Percentiles rank a stretch among this genome's conserved stretches.
Evolutionary conservation across 2,113 vertebrate species (phyloP).

Genomic region (Conger conger): DNA sequence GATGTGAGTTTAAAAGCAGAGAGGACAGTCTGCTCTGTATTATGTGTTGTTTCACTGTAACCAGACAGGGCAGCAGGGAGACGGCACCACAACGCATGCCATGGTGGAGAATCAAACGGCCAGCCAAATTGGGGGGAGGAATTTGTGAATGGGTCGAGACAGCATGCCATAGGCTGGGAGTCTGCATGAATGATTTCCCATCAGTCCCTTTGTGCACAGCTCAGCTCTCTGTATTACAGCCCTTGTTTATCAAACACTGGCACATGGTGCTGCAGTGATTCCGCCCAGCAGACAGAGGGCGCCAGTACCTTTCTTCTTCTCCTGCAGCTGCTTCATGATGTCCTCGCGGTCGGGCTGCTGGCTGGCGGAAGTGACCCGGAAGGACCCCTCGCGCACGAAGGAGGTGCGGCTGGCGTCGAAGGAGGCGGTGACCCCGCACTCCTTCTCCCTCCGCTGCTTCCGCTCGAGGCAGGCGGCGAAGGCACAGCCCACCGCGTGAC

Average conservation of each 20-base stretch:
- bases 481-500: conserved; percentile 89
- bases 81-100: too few relatives aligned
- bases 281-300: conserved; percentile 5
- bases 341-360: conserved; percentile 72
- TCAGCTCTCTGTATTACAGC: background rate
- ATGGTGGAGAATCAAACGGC: too few relatives aligned
- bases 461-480: conserved; percentile 89
- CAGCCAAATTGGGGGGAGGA: too few relatives aligned
- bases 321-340: conserved; percentile 66
- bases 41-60: too few relatives aligned
- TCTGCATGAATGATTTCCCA: too few relatives aligned
- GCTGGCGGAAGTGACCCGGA: conserved; percentile 73
- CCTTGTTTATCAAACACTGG: background rate
- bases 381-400: conserved; percentile 89
- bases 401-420: conserved; percentile 88
- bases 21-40: too few relatives aligned
- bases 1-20: too few relatives aligned
- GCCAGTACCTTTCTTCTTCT: conserved; percentile 80
- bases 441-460: conserved; percentile 88
- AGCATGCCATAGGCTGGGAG: too few relatives aligned
- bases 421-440: conserved; percentile 87
- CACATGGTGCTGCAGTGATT: background rate
- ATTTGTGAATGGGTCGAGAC: too few relatives aligned
- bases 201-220: too few relatives aligned
- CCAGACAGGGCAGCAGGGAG: too few relatives aligned